These are phyloP conservation scores for Rhynchonycteris naso DNA, from an alignment of 2,797 vertebrate genomes.

Conservation along the genomic window DNA sequence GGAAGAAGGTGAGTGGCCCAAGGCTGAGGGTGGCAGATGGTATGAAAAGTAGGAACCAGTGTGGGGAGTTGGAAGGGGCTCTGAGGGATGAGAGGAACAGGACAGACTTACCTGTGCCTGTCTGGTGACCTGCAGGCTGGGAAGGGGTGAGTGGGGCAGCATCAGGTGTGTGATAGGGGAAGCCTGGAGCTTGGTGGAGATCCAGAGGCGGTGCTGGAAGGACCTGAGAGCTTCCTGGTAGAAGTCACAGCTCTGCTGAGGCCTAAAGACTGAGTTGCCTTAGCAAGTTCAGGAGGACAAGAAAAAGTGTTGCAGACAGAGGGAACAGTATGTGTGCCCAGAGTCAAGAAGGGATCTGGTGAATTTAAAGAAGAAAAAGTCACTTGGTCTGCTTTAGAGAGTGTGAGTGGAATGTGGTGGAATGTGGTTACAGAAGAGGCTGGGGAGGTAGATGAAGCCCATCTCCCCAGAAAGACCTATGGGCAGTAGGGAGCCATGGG, in stretches of 20 bases:
- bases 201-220: background rate
- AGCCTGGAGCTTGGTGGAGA: background rate
- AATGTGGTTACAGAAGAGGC: background rate
- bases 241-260: background rate
- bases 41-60: background rate
- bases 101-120: background rate
- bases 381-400: background rate
- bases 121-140: too few species aligned
- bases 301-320: background rate
- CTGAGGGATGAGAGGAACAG: background rate
- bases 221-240: background rate
- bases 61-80: background rate
- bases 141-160: background rate
- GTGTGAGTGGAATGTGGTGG: too few species aligned
- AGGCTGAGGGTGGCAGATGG: background rate
- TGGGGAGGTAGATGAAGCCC: background rate
- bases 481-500: background rate
- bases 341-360: background rate
- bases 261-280: background rate
- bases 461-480: background rate
- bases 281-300: background rate
- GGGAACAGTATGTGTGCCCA: background rate
- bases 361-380: background rate
- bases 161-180: background rate
- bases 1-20: conserved; percentile 89